These are phyloP conservation scores for Trochalopteron elliotii DNA, from an alignment of 2,113 vertebrate species.

Conservation along the genomic window DNA sequence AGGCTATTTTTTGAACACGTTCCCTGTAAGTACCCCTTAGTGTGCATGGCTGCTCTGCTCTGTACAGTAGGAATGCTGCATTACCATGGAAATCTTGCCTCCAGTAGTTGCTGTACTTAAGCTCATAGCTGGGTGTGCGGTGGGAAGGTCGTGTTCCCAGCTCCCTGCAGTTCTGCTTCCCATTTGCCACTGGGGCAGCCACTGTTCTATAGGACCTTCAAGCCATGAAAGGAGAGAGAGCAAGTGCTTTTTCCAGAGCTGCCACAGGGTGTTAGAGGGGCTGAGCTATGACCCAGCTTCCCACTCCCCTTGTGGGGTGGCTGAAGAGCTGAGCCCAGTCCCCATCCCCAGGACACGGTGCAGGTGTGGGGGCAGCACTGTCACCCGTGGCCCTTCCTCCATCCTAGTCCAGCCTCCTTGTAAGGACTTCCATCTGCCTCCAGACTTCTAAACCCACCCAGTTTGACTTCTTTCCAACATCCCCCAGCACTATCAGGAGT, in stretches of 20 bases:
- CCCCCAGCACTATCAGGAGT: not conserved
- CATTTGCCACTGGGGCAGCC: not conserved
- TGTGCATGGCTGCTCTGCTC: not conserved
- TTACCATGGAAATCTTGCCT: not conserved
- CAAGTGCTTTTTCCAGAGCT: slow-evolving; percentile 46
- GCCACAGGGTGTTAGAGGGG: not conserved
- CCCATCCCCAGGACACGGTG: rapidly evolving
- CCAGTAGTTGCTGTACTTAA: not conserved
- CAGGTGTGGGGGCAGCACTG: not conserved
- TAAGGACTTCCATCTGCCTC: not conserved
- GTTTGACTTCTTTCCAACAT: not conserved
- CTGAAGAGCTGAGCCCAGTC: not conserved
- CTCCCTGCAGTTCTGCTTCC: not conserved
- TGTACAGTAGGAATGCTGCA: not conserved
- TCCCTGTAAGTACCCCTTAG: not conserved
- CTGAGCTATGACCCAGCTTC: slow-evolving; percentile 34
- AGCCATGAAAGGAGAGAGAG: slow-evolving; percentile 55
- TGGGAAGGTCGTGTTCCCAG: not conserved
- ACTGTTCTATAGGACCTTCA: not conserved
- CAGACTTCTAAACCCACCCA: not conserved
- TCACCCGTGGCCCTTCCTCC: not conserved
- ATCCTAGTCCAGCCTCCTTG: not conserved
- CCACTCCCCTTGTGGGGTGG: rapidly evolving
- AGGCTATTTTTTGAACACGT: not conserved
- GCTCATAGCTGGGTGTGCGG: not conserved